These are phyloP conservation scores for Hirtodrosophila trivittata DNA, from an alignment of 2,888 invertebrate species.

Conservation along the genomic window DNA sequence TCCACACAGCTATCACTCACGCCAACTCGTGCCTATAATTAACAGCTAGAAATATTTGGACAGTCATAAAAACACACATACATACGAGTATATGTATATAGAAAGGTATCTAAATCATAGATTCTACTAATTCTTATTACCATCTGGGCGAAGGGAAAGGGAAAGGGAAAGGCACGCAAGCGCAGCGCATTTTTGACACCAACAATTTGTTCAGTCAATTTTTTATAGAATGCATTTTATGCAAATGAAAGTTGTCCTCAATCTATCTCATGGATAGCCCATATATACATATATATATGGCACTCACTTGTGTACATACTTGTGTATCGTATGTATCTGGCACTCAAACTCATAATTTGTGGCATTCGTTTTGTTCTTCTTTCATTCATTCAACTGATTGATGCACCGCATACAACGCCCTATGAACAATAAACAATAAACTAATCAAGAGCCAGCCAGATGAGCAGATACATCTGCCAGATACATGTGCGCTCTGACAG, in stretches of 20 bases:
- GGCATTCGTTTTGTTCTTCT: conserved; percentile 12
- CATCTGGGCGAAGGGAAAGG: background rate
- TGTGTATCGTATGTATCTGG: conserved; percentile 5
- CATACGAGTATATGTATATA: conserved; percentile 1
- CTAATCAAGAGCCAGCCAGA: conserved; percentile 59
- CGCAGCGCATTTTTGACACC: conserved; percentile 65
- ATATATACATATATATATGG: conserved; percentile 3
- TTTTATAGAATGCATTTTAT: conserved; percentile 66
- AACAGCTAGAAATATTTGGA: conserved; percentile 73
- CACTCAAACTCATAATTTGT: conserved; percentile 21
- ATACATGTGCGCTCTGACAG: conserved; percentile 12
- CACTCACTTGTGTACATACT: conserved; percentile 1
- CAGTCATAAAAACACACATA: conserved; percentile 53
- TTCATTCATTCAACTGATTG: conserved; percentile 54
- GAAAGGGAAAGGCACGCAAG: background rate
- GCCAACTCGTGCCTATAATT: conserved; percentile 75
- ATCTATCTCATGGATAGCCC: conserved; percentile 41
- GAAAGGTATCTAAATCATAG: conserved; percentile 47
- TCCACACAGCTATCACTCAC: conserved; percentile 49
- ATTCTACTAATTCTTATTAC: background rate
- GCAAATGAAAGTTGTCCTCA: conserved; percentile 73
- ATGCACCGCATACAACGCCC: conserved; percentile 56
- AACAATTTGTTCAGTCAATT: conserved; percentile 71
- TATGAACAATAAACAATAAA: conserved; percentile 65
- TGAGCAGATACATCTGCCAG: conserved; percentile 26